Evolutionary conservation across 2,113 vertebrate species (phyloP).

Genomic region (Chamaetylas fuelleborni): DNA sequence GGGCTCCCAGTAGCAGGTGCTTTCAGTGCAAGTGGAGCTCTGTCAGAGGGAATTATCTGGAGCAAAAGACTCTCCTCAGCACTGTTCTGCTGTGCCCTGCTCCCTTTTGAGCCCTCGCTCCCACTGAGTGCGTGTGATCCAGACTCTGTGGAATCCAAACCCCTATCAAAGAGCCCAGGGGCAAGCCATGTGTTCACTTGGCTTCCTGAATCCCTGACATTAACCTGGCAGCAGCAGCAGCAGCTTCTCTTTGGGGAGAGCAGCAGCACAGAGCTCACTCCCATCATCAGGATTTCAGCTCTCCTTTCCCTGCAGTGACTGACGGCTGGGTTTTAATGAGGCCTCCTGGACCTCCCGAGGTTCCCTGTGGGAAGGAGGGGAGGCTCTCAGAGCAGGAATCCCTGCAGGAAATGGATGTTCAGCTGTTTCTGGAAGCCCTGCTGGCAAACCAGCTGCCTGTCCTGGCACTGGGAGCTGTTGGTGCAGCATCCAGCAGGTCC

Average conservation of each 20-base stretch:
- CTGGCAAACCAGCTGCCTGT: neutral
- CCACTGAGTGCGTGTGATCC: fast-evolving
- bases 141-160: neutral
- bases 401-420: neutral
- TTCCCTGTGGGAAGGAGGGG: neutral
- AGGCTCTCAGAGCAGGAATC: neutral
- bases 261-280: neutral
- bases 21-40: neutral
- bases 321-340: neutral
- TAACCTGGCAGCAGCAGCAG: neutral
- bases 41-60: neutral
- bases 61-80: neutral
- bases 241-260: neutral
- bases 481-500: neutral
- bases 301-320: neutral
- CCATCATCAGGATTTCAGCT: neutral
- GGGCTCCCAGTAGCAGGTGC: neutral
- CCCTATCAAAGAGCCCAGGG: neutral
- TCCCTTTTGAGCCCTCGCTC: neutral
- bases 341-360: neutral
- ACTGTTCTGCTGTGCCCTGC: neutral
- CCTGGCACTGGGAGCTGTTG: fast-evolving
- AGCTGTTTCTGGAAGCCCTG: neutral
- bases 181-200: neutral
- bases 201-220: neutral